These are phyloP conservation scores for Drosophila histrio DNA, from an alignment of 2,888 invertebrate species.

Conservation along the genomic window DNA sequence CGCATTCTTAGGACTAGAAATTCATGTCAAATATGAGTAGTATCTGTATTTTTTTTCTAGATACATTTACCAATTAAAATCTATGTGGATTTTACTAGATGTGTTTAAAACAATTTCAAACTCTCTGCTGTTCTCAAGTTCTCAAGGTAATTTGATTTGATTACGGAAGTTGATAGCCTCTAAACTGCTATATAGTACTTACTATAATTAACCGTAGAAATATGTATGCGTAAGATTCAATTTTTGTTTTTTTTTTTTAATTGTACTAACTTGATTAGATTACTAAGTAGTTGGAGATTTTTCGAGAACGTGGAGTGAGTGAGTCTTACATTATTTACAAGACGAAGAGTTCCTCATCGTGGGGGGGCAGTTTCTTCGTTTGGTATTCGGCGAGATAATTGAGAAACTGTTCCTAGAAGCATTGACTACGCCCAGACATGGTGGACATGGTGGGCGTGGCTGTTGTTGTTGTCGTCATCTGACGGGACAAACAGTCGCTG, in stretches of 20 bases:
- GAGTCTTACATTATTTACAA: constrained; percentile 71
- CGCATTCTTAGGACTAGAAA: constrained; percentile 55
- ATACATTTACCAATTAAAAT: constrained; percentile 46
- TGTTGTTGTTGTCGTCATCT: constrained; percentile 20
- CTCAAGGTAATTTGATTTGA: constrained; percentile 19
- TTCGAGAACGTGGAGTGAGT: constrained; percentile 19
- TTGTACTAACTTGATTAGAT: constrained; percentile 53
- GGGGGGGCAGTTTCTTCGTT: constrained; percentile 13
- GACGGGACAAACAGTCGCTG: constrained; percentile 15
- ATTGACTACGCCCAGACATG: constrained; percentile 80
- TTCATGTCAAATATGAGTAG: constrained; percentile 60
- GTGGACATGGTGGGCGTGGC: constrained; percentile 67
- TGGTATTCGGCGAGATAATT: constrained; percentile 11
- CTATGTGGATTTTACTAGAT: constrained; percentile 45
- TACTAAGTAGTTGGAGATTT: constrained; percentile 22
- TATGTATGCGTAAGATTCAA: constrained; percentile 39
- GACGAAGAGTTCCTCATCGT: constrained; percentile 73
- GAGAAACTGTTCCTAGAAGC: constrained; percentile 79
- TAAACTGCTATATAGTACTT: constrained; percentile 40
- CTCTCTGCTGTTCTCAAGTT: background rate
- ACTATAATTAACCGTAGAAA: constrained; percentile 46
- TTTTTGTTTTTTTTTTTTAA: constrained; percentile 16
- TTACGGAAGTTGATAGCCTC: constrained; percentile 51
- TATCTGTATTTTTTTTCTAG: constrained; percentile 32
- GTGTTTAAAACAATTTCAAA: constrained; percentile 50